Base-by-base conservation (phyloP, 2,888 invertebrate genomes). In the Hirudinaria manillensis region DNA sequence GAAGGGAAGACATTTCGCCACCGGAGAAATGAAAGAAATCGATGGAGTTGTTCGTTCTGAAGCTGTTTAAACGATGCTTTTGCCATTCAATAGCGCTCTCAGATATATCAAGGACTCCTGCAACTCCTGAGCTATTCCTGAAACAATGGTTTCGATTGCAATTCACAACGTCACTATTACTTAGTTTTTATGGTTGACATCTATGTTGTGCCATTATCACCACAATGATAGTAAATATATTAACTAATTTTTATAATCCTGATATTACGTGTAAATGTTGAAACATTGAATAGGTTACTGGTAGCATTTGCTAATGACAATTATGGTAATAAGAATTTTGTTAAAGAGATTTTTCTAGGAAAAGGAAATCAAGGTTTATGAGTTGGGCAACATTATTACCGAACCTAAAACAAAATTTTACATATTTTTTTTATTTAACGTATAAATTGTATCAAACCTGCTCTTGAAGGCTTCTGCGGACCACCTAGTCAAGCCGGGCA, bases 401-500 rank as follows among this genome's bases (percentile, higher is more conserved):
- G n/a, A n/a, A n/a, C n/a, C n/a, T n/a, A n/a, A n/a, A n/a, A n/a
- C n/a, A n/a, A n/a, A n/a, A n/a, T n/a, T n/a, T n/a, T n/a, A n/a
- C n/a, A 3, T 38, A 16, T 16, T 19, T 16, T 27, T 61, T 61
- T 61, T 7, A 7, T 24, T 24, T 56, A 56, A 56, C 27, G 6
- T 56, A 61, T 27, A 61, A 61, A 61, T 21, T 21, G 29, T 10
- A 61, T 61, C 10, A 61, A 61, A 61, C 29, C 61, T 27, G 61
- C 21, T 61, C 45, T 61, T 27, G 24, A 61, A 24, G 61, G 24
- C 24, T 21, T 70, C 75, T 19, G 27, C 34, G n/a, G 38, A 74
- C 76, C 76, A 76, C 2, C 27, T 36, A 10, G 74, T 74, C 21
- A 77, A 70, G 3, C 76, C 77, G 4, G 77, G 77, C 3, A 76